Percentiles rank a stretch among this genome's conserved stretches.
Conservation (phyloP, 1,140 invertebrate genomes). For the Drosophila mojavensis region DNA sequence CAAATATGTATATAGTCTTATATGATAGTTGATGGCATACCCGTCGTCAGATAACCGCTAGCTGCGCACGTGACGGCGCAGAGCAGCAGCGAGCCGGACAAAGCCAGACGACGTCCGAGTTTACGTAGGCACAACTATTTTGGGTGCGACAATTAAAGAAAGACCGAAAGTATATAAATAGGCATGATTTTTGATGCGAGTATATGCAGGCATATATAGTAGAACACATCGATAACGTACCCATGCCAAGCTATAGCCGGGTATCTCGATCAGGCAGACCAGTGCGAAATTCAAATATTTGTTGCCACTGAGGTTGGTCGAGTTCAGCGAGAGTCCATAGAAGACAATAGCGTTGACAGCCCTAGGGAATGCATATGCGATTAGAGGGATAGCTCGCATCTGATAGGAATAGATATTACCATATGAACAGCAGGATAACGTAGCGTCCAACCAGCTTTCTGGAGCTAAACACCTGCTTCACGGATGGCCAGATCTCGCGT, state of each 20-base stretch:
- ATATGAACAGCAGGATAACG: constrained; percentile 85
- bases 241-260: constrained; percentile 85
- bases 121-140: constrained; percentile 85
- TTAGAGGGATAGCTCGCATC: neutral
- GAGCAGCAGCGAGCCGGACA: constrained; percentile 85
- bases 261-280: constrained; percentile 87
- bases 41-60: constrained; percentile 74
- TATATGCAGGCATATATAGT: constrained; percentile 2
- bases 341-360: constrained; percentile 89
- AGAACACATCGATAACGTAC: constrained; percentile 37
- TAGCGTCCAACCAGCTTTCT: constrained; percentile 84
- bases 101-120: constrained; percentile 85
- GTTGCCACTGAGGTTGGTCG: constrained; percentile 88
- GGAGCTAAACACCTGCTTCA: constrained; percentile 85
- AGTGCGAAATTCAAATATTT: constrained; percentile 87
- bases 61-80: constrained; percentile 86
- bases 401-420: constrained; percentile 68
- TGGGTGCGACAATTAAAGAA: neutral
- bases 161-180: constrained; percentile 13
- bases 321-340: constrained; percentile 90
- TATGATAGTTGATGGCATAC: constrained; percentile 30
- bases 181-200: neutral
- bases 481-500: constrained; percentile 73
- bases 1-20: neutral
- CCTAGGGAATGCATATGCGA: constrained; percentile 84